These are phyloP conservation scores for Drosophila miranda DNA, from an alignment of 1,140 invertebrate species.

Conservation along the genomic window DNA sequence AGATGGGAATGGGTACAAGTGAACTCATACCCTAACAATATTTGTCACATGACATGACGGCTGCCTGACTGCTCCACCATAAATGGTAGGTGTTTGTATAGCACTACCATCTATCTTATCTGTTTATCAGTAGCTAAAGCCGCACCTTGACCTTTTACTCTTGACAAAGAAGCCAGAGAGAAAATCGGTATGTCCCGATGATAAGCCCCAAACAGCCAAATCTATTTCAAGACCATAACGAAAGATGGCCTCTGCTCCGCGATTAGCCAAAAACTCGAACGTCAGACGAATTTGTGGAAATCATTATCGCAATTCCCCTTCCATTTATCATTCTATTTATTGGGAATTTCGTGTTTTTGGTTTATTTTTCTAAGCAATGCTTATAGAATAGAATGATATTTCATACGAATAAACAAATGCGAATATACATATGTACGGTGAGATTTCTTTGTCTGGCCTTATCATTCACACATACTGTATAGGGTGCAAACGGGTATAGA, in stretches of 20 bases:
- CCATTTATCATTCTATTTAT: constrained; percentile 46
- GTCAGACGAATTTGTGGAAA: constrained; percentile 14
- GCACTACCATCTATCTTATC: constrained; percentile 62
- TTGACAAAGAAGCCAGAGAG: constrained; percentile 19
- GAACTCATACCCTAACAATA: too few species aligned
- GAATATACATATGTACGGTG: neutral
- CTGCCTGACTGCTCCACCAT: neutral
- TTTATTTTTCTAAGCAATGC: constrained; percentile 28
- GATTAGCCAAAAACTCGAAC: constrained; percentile 16
- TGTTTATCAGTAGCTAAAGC: constrained; percentile 12
- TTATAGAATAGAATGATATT: too few species aligned
- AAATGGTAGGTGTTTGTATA: constrained; percentile 5
- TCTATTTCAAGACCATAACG: constrained; percentile 14
- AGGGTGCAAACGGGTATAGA: too few species aligned
- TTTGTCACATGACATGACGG: too few species aligned
- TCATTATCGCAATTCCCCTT: constrained; percentile 26
- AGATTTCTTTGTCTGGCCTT: too few species aligned
- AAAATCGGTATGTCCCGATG: neutral
- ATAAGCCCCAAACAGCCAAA: constrained; percentile 30
- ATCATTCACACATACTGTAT: too few species aligned
- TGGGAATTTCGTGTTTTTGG: constrained; percentile 40
- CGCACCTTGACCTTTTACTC: constrained; percentile 64
- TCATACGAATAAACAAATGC: too few species aligned
- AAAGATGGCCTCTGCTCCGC: neutral
- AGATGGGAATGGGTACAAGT: too few species aligned